Evolutionary conservation across 2,888 invertebrate species (phyloP), one percentile per base, ranked within the genome.

Genomic region (Acrobasis consociella): DNA sequence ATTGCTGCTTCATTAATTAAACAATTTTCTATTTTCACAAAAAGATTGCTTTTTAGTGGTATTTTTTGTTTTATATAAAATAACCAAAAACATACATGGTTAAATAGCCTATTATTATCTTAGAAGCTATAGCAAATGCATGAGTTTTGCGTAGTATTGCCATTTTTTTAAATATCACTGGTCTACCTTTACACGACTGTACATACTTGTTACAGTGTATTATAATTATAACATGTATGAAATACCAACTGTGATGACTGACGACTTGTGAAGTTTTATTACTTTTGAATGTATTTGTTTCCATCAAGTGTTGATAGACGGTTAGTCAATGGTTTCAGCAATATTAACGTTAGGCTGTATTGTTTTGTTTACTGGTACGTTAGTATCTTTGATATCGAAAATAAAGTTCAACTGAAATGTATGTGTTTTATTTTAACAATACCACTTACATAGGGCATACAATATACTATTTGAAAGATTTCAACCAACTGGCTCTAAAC

Each of bases 321-420:
- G 13, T 17, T 56, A 17, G 22, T 22, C 22, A 22, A 22, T 22
- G 3, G 17, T 53, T 42, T 42, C 46, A n/a, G 56, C 56, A 56
- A 56, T 56, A 56, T 39, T 39, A 22, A 55, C 16, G 11, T 42
- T 56, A 56, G 56, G 15, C 56, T 42, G 5, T 46, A 42, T 42
- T 22, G 42, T 42, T 52, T 42, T 22, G 42, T 42, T 52, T 52
- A 52, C 31, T 31, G 16, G 13, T 42, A 13, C 53, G 17, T 22
- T 56, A 42, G 42, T 56, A 56, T 22, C 38, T 55, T 49, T 53
- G 31, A 58, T 60, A 37, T 55, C 59, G 22, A 53, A 11, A 60
- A 60, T 52, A 60, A 51, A 60, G 17, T 60, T 51, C 60, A 52
- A 60, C 52, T 38, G 13, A 60, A 17, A 60, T 13, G 10, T 7